A percentile compares a stretch with the other conserved stretches of the same genome.
phyloP scores from a whole-genome alignment of 92 coral and sea anemone species.

The Parazoanthus darwini region DNA sequence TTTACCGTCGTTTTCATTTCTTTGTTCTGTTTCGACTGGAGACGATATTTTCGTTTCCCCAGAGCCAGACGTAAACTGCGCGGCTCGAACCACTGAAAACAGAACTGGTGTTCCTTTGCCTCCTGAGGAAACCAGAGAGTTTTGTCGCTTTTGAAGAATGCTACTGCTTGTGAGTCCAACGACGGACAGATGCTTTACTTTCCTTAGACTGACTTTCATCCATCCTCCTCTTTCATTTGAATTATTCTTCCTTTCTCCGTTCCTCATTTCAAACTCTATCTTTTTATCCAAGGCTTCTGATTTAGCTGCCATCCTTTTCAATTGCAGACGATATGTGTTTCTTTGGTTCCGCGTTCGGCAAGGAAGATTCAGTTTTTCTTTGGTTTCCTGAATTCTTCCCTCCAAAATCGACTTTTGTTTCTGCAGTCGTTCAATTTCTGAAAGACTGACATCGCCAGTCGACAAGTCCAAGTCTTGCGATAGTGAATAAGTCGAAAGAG shows the following conservation, averaged over 20 bases:
- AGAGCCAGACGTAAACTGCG: slow-evolving; percentile 1
- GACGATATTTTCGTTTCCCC: not conserved
- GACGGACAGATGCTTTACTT: slow-evolving; percentile 4
- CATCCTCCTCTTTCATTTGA: slow-evolving; percentile 1
- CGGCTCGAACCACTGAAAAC: slow-evolving; percentile 23
- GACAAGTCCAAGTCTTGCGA: not conserved
- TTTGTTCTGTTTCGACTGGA: not conserved
- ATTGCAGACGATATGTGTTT: slow-evolving; percentile 1
- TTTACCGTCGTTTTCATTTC: not conserved
- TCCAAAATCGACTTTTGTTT: slow-evolving; percentile 53
- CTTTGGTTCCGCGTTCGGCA: slow-evolving; percentile 9
- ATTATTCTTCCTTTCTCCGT: not conserved
- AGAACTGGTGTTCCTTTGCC: not conserved
- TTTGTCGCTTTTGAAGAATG: not conserved
- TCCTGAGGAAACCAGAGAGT: not conserved
- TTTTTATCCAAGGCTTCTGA: slow-evolving; percentile 60
- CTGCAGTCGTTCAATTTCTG: slow-evolving; percentile 63
- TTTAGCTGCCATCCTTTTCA: slow-evolving; percentile 38
- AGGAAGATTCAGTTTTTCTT: slow-evolving; percentile 36
- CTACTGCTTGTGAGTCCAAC: slow-evolving; percentile 24
- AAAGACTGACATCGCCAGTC: not conserved
- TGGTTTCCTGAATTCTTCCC: slow-evolving; percentile 46
- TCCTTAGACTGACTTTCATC: slow-evolving; percentile 3
- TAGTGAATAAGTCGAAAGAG: slow-evolving; percentile 12
- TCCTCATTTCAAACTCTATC: slow-evolving; percentile 45